phyloP scores from a whole-genome alignment of 1,140 invertebrate species.

The Halesus radiatus region DNA sequence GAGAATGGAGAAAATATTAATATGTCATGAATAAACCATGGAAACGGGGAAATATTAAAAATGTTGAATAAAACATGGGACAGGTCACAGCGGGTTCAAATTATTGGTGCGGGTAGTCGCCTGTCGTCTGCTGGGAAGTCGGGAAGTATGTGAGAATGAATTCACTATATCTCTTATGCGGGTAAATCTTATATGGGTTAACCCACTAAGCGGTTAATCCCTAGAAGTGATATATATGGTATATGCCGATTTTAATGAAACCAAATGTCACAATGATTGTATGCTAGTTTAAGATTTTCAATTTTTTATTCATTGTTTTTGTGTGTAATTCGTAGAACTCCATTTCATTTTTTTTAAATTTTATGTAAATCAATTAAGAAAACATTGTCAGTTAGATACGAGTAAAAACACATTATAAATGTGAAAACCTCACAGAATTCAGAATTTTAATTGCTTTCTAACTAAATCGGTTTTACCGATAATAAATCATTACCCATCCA shows the following conservation, averaged over 20 bases:
- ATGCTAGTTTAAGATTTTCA: too few relatives aligned
- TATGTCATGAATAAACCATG: not conserved
- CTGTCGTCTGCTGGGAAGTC: not conserved
- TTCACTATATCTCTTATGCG: not conserved
- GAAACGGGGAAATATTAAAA: not conserved
- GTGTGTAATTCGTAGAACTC: too few relatives aligned
- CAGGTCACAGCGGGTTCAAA: not conserved
- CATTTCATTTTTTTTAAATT: too few relatives aligned
- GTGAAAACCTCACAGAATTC: too few relatives aligned
- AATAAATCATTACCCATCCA: too few relatives aligned
- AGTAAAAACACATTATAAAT: too few relatives aligned
- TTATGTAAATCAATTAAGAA: too few relatives aligned
- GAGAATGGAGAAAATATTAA: not conserved
- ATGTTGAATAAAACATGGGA: not conserved
- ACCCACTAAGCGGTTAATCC: not conserved
- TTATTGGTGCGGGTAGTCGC: not conserved
- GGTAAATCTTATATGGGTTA: not conserved
- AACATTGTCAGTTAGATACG: too few relatives aligned
- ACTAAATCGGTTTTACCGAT: too few relatives aligned
- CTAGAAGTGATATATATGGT: not conserved
- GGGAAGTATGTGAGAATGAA: not conserved
- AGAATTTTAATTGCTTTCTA: too few relatives aligned
- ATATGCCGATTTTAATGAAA: not conserved
- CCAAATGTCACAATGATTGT: not conserved
- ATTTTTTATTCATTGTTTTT: too few relatives aligned